phyloP scores from a whole-genome alignment of 1,140 invertebrate species.

The Heliconius melpomene region DNA sequence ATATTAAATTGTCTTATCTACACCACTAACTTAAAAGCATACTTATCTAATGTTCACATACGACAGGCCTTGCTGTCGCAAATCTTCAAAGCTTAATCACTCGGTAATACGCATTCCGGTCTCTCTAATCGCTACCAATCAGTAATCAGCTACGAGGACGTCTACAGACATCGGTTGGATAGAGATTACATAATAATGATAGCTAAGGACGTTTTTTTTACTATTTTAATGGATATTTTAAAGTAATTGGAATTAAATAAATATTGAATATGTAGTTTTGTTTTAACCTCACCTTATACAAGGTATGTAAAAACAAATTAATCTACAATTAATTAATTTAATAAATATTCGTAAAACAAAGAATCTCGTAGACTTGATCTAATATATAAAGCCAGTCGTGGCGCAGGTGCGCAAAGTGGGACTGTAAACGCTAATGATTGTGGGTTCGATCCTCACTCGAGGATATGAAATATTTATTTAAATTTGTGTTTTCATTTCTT shows the following conservation, averaged over 20 bases:
- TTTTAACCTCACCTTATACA: too few species aligned
- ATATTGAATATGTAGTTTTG: too few species aligned
- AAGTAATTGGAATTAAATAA: not conserved
- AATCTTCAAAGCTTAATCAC: slow-evolving; percentile 28
- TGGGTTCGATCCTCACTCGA: too few species aligned
- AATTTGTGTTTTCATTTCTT: too few species aligned
- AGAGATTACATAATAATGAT: not conserved
- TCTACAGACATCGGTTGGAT: not conserved
- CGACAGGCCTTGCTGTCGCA: slow-evolving; percentile 10
- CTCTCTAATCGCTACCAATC: slow-evolving; percentile 26
- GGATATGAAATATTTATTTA: too few species aligned
- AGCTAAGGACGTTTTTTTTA: not conserved
- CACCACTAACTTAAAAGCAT: not conserved
- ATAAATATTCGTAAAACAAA: too few species aligned
- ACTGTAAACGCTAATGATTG: too few species aligned
- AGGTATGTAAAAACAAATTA: too few species aligned
- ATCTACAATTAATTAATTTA: too few species aligned
- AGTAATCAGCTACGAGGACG: slow-evolving; percentile 16
- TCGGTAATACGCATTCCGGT: slow-evolving; percentile 27
- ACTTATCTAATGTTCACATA: not conserved
- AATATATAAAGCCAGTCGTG: too few species aligned
- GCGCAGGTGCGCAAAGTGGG: too few species aligned
- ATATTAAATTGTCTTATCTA: not conserved
- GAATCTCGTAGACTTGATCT: too few species aligned
- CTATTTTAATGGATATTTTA: not conserved